Evolutionary conservation across 2,888 invertebrate genomes (phyloP), one percentile per base, ranked within the genome.

Genomic region (Orchesella flavescens): DNA sequence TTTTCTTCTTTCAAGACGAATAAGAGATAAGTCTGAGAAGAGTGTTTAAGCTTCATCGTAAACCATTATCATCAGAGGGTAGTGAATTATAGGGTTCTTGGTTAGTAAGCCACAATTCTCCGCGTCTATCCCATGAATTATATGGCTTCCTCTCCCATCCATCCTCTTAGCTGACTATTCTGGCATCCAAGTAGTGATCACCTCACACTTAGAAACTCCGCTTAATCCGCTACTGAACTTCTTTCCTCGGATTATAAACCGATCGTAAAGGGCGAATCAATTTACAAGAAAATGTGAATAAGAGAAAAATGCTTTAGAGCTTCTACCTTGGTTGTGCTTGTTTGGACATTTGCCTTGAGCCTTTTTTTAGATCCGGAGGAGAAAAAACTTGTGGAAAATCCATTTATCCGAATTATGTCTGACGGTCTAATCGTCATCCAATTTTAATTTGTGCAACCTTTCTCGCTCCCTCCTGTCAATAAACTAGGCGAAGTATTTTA

Each of bases 51-150:
- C 76, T 65, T 71, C 69, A 55, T 53, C 73, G 21, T 73, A 66
- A 79, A 69, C 84, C 57, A 82, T 82, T 78, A 84, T 84, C 61
- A 82, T 76, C 82, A 83, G 68, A 83, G 83, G 72, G 57, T 76
- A 44, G 77, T 83, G 83, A 77, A 77, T 83, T 83, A 83, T 76
- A 83, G 76, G 83, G 76, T 83, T 83, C 65, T 83, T 83, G 72
- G 78, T 73, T 74, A 82, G 82, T 82, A 81, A 78, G 68, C 71
- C 59, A 83, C 83, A 87, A 84, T 87, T 87, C 83, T 85, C 84
- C 84, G 55, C 53, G 85, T 86, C 86, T 86, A 85, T 86, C 85
- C 84, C 86, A 87, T 86, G 87, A 88, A 85, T 88, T 88, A 88
- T 88, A 88, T 88, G 85, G 85, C 84, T 87, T 88, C 88, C 87